A percentile compares a stretch with the other conserved stretches of the same genome.
These are phyloP conservation scores for Poecile atricapillus DNA, from an alignment of 2,113 vertebrate species.

Conservation along the genomic window DNA sequence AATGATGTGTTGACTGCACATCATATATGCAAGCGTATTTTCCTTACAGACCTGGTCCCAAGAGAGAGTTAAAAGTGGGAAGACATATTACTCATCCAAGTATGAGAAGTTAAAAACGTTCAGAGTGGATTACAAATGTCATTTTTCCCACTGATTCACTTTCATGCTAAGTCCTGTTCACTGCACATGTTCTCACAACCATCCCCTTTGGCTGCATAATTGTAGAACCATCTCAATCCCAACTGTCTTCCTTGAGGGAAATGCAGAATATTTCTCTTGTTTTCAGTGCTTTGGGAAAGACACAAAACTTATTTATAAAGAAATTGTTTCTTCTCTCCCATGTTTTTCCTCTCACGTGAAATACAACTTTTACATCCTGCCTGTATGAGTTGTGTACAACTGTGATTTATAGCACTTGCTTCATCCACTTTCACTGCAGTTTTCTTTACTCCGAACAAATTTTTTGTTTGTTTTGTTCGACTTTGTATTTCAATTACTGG, in stretches of 20 bases:
- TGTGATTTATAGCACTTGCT: not conserved
- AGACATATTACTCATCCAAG: not conserved
- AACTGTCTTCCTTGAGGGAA: not conserved
- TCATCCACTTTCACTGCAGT: not conserved
- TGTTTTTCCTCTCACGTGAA: not conserved
- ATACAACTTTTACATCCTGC: not conserved
- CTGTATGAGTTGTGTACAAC: not conserved
- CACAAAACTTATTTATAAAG: not conserved
- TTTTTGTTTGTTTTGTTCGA: not conserved
- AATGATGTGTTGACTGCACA: not conserved
- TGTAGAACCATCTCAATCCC: not conserved
- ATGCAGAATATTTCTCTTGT: not conserved
- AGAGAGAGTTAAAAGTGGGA: not conserved
- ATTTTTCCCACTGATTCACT: not conserved
- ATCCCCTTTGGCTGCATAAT: not conserved
- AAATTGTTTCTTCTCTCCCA: not conserved
- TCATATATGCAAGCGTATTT: not conserved
- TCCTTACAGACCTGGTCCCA: not conserved
- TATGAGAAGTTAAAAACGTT: not conserved
- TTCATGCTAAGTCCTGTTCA: not conserved
- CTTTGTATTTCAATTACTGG: not conserved
- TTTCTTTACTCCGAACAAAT: not conserved
- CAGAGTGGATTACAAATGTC: not conserved
- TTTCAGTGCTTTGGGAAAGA: not conserved
- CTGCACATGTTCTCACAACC: not conserved